Evolutionary conservation across 2,888 invertebrate species (phyloP).

Genomic region (Kryphioiulus occultus): DNA sequence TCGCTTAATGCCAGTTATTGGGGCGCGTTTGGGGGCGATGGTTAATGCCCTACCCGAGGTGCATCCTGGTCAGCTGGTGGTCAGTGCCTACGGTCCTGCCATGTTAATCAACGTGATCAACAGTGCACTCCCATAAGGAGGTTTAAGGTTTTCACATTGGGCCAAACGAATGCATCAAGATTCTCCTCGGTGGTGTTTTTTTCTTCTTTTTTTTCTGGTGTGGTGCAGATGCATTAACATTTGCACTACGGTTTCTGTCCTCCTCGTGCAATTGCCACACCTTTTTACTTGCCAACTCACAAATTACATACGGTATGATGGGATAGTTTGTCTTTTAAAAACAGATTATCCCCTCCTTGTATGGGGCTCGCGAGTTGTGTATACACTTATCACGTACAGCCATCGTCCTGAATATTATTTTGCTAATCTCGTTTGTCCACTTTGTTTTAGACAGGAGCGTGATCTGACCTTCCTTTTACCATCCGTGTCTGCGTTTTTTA

Average conservation of each 20-base stretch:
- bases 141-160: neutral
- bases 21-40: neutral
- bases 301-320: neutral
- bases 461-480: conserved; percentile 32
- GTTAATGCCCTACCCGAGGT: neutral
- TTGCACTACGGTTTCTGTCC: neutral
- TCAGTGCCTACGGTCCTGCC: neutral
- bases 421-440: conserved; percentile 39
- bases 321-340: conserved; percentile 4
- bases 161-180: neutral
- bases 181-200: neutral
- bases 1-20: neutral
- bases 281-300: neutral
- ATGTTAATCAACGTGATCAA: neutral
- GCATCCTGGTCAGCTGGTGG: neutral
- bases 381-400: conserved; percentile 10
- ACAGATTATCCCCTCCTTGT: conserved; percentile 28
- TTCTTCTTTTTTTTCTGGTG: neutral
- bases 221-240: neutral
- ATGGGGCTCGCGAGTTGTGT: conserved; percentile 13
- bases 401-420: conserved; percentile 37
- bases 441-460: conserved; percentile 40
- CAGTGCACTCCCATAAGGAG: neutral
- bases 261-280: neutral
- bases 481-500: conserved; percentile 22